Base-by-base conservation (phyloP, 2,888 invertebrate species). In the Stramonita haemastoma region DNA sequence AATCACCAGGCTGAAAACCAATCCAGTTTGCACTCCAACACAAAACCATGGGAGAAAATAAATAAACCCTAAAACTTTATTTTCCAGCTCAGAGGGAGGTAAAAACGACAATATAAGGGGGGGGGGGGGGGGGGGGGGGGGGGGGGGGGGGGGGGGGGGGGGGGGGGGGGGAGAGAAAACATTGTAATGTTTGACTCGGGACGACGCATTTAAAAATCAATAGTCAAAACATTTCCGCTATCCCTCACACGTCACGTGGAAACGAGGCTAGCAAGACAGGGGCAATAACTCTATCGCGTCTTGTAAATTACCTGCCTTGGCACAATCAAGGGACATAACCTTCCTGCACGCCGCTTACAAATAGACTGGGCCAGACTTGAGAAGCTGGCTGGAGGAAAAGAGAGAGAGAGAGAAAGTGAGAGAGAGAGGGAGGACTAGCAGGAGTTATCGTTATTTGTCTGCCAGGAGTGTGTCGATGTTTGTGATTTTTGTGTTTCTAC, bases 301-400 rank as follows among this genome's bases (percentile, higher is more conserved):
- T 77, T 57, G 79, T 87, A 87, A 87, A 87, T 87, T 87, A 87
- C 73, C 87, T 87, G 87, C 56, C 87, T 73, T 60, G 81, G 46
- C 81, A 81, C 87, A 60, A 87, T 81, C 87, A 87, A 32, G 87
- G 87, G 87, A 87, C 87, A 81, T 87, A 81, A 87, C 81, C 87
- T 34, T 26, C 26, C 22, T 87, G 86, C 70, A 29, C 34, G 34
- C 86, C 34, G 87, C 57, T 56, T 57, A 87, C 57, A 79, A 81
- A 87, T 79, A 79, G 87, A 87, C 46, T 79, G 15, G 19, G 26
- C 56, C 46, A 73, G 29, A 70, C 22, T 34, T 79, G 34, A 34
- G 32, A 32, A 73, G n/a, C n/a, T 5, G 4, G n/a, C 22, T 26
- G 73, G 26, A 2, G 26, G 85, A 5, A 22, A 26, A 56, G 66